phyloP scores from a whole-genome alignment of 2,797 vertebrate species.

The Monodelphis domestica region DNA sequence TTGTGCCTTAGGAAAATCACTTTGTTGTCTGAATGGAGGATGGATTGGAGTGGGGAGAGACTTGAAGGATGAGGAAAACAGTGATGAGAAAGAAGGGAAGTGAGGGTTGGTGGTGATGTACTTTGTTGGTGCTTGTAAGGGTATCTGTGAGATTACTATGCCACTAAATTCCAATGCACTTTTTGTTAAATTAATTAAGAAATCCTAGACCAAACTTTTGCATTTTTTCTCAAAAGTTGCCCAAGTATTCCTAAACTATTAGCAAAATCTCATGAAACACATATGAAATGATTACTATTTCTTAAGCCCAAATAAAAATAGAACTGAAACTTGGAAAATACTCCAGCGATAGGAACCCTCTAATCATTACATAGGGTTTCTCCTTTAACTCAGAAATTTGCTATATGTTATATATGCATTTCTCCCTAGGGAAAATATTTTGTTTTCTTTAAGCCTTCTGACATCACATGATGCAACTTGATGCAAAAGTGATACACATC shows the following conservation, averaged over 20 bases:
- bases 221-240: neutral
- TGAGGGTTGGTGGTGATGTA: neutral
- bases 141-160: neutral
- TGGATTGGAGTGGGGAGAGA: neutral
- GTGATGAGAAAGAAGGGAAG: neutral
- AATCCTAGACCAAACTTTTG: neutral
- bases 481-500: conserved; percentile 68
- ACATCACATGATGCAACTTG: conserved; percentile 80
- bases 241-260: neutral
- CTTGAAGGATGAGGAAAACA: neutral
- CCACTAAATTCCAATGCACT: neutral
- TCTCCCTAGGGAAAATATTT: conserved; percentile 29
- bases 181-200: neutral
- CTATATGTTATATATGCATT: neutral
- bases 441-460: conserved; percentile 68
- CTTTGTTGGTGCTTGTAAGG: neutral
- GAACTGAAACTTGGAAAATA: rapidly evolving
- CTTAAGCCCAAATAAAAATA: neutral
- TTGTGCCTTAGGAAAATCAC: neutral
- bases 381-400: neutral
- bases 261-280: neutral
- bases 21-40: neutral
- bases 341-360: neutral
- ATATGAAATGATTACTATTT: neutral
- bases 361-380: neutral